Conservation (phyloP, 2,113 vertebrate genomes). For the Bos taurus region DNA sequence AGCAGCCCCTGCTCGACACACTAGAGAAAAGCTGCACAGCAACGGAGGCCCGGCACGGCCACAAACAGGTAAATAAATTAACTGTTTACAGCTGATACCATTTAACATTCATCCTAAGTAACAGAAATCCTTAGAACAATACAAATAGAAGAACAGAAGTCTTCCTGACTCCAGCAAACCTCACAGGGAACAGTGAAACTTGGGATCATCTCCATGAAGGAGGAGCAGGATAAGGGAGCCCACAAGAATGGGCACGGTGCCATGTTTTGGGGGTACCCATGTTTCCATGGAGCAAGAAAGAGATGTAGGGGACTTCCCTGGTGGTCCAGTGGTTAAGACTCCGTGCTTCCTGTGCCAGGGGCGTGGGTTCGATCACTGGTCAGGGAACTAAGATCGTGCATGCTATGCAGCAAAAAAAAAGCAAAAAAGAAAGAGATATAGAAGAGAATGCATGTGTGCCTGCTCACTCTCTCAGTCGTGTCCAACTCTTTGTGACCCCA, state of each 20-base stretch:
- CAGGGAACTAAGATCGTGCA: not conserved
- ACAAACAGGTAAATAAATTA: rapidly evolving
- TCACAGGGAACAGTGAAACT: not conserved
- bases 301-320: not conserved
- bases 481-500: not conserved
- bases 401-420: not conserved
- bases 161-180: not conserved
- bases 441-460: not conserved
- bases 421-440: not conserved
- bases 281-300: not conserved
- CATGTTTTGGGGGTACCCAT: not conserved
- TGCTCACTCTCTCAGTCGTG: not conserved
- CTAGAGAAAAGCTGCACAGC: not conserved
- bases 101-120: not conserved
- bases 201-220: not conserved
- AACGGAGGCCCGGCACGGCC: not conserved
- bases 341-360: not conserved
- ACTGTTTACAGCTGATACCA: too few relatives aligned
- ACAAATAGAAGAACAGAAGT: not conserved
- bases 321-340: not conserved
- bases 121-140: not conserved
- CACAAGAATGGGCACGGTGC: rapidly evolving
- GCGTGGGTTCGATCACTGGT: not conserved
- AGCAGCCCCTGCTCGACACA: not conserved
- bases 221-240: not conserved